These are phyloP conservation scores for Ammospiza nelsoni DNA, from an alignment of 2,113 vertebrate species.

Conservation along the genomic window DNA sequence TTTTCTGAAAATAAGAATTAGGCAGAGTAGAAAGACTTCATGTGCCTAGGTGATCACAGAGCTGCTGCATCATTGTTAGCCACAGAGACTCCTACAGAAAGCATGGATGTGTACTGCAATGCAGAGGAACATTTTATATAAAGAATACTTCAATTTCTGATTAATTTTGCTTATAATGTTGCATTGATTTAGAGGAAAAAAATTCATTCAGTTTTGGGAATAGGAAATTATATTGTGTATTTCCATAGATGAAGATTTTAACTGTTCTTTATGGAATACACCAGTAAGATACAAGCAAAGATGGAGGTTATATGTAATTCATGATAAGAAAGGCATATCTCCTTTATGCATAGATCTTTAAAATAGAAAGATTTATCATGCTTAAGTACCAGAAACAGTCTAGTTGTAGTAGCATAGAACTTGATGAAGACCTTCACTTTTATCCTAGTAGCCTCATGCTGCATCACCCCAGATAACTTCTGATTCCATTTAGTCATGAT, in stretches of 20 bases:
- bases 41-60: neutral
- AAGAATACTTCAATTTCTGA: neutral
- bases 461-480: neutral
- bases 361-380: neutral
- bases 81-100: neutral
- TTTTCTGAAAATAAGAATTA: neutral
- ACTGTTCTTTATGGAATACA: neutral
- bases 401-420: neutral
- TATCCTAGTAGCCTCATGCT: neutral
- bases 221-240: neutral
- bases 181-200: neutral
- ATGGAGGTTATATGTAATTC: neutral
- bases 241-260: neutral
- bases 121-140: neutral
- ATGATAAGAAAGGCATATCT: neutral
- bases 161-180: neutral
- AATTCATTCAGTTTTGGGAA: neutral
- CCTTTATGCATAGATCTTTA: neutral
- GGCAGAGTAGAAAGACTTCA: neutral
- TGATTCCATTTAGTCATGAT: neutral
- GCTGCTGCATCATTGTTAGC: neutral
- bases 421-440: neutral
- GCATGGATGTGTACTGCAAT: rapidly evolving
- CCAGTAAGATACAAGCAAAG: neutral
- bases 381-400: neutral